Percentiles rank a stretch among this genome's conserved stretches.
These are phyloP conservation scores for Lamellibrachia satsuma DNA, from an alignment of 2,888 invertebrate genomes.

Conservation along the genomic window DNA sequence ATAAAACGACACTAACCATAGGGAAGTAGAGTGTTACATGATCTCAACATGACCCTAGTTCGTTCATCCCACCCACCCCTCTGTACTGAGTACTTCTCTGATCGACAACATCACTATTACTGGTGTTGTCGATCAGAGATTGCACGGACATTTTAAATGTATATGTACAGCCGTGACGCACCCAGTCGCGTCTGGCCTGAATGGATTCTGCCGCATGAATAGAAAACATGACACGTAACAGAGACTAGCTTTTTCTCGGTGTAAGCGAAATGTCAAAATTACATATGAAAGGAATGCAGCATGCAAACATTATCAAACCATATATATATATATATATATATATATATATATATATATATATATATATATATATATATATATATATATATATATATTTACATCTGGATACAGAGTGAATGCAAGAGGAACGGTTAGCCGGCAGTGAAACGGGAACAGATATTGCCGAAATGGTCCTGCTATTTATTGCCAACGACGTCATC, in stretches of 20 bases:
- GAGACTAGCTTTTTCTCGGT: background rate
- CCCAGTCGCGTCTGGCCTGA: background rate
- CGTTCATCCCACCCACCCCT: background rate
- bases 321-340: background rate
- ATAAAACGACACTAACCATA: background rate
- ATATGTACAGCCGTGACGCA: background rate
- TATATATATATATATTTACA: background rate
- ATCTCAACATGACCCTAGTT: background rate
- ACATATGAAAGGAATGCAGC: background rate
- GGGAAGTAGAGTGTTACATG: background rate
- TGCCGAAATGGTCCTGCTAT: too few relatives aligned
- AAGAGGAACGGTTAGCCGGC: too few relatives aligned
- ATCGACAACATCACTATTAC: background rate
- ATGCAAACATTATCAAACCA: background rate
- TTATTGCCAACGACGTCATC: background rate
- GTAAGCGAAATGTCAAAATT: too few relatives aligned
- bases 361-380: background rate
- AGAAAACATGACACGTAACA: background rate
- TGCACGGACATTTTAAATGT: background rate
- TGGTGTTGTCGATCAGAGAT: background rate
- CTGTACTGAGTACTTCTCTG: background rate
- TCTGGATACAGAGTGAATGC: too few relatives aligned
- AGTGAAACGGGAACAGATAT: too few relatives aligned
- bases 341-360: background rate
- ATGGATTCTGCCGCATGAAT: background rate